Base-by-base conservation (phyloP, 2,113 vertebrate species). In the Cairina moschata region DNA sequence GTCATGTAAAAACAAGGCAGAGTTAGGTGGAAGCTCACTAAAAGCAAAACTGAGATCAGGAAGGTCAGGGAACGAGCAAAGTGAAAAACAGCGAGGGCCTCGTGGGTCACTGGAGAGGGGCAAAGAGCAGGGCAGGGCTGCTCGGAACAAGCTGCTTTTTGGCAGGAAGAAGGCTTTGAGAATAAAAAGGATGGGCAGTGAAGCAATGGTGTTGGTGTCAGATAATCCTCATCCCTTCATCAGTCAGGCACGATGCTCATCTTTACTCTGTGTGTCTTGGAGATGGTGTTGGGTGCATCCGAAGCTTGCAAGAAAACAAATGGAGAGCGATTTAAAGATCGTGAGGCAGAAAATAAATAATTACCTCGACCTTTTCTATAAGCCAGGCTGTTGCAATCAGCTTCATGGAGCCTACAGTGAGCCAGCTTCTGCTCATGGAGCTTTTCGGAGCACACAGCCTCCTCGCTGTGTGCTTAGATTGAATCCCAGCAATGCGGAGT, bases 61-160 rank as follows among this genome's bases (percentile, higher is more conserved):
- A 21, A 60, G 31, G 31, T 59, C 36, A 7, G 36, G 40, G 56
- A 67, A 78, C 4, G 46, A 25, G 22, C 22, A 81, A 81, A 68
- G 31, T 0, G 1, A 77, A 80, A 67, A 44, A 9, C 13, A 73
- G n/a, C 1, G 0, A 42, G 17, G 60, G 34, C 20, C 34, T 79
- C 42, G 17, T 52, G 48, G 34, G 44, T 58, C 44, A 3, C 38
- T 46, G 72, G 58, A 69, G 48, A 72, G 75, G 42, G 36, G 54
- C 59, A 69, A 74, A 88, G 89, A 86, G 32, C 34, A 58, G 56
- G 55, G 73, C 76, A 86, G 14, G 44, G 6, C 85, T 91, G 72
- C 86, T 91, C 63, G 42, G 69, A 91, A 60, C 56, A 56, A 91
- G 25, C 38, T 87, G 66, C 32, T 17, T 89, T 88, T 72, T 79